phyloP scores from a whole-genome alignment of 2,113 vertebrate genomes.

The Promerops cafer region DNA sequence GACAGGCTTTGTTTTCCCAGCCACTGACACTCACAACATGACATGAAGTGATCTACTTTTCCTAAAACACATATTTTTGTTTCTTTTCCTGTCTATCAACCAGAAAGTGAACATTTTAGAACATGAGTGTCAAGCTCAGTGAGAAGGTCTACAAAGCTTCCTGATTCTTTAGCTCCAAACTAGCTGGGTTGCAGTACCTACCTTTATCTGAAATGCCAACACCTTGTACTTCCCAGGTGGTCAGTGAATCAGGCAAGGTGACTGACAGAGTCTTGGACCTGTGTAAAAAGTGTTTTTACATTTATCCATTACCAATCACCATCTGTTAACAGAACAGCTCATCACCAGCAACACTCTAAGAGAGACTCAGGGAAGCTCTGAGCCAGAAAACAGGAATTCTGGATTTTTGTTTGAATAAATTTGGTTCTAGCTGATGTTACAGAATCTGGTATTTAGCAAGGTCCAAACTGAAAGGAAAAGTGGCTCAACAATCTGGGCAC shows the following conservation, averaged over 20 bases:
- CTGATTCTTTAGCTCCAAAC: neutral
- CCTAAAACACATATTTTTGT: neutral
- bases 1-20: neutral
- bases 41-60: neutral
- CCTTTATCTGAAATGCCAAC: slow-evolving; percentile 84
- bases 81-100: neutral
- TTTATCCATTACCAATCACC: neutral
- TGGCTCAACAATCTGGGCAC: neutral
- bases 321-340: neutral
- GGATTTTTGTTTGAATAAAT: neutral
- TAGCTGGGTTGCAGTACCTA: slow-evolving; percentile 17
- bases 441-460: neutral
- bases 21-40: neutral
- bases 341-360: neutral
- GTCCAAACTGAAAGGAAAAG: neutral
- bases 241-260: slow-evolving; percentile 86
- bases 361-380: neutral
- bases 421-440: neutral
- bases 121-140: neutral
- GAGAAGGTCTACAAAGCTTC: neutral
- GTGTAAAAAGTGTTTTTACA: neutral
- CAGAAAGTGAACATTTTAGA: neutral
- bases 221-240: slow-evolving; percentile 89
- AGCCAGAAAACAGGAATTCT: neutral
- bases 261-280: slow-evolving; percentile 51